Percentiles rank a stretch among this genome's conserved stretches.
Conservation (phyloP, 2,113 vertebrate genomes). For the Butorides virescens region DNA sequence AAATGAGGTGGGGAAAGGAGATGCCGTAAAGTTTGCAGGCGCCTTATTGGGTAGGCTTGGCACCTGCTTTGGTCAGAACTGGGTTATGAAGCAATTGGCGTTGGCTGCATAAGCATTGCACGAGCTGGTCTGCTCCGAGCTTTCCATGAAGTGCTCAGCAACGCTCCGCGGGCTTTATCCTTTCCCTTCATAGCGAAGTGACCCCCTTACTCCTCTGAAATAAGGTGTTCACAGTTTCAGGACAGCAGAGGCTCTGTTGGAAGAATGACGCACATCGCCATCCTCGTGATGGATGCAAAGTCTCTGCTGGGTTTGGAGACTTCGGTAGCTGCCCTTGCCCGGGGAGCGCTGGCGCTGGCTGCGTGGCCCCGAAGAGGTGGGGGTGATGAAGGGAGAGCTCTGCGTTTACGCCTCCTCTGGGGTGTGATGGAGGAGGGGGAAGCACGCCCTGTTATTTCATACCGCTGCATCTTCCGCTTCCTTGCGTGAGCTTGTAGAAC, state of each 20-base stretch:
- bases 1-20: neutral
- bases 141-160: neutral
- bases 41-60: neutral
- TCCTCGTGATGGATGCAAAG: neutral
- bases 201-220: neutral
- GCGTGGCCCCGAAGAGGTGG: neutral
- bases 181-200: neutral
- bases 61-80: neutral
- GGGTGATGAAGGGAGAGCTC: neutral
- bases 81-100: neutral
- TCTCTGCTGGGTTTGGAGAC: neutral
- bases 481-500: neutral
- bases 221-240: neutral
- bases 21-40: neutral
- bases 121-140: neutral
- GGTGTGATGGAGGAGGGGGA: neutral
- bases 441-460: neutral
- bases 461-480: neutral
- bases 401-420: neutral
- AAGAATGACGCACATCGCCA: neutral
- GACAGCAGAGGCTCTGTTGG: neutral
- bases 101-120: neutral
- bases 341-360: neutral
- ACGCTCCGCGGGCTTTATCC: neutral
- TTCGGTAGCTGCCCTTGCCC: neutral